Conservation (phyloP, 2,113 vertebrate species). For the Otolemur garnettii region DNA sequence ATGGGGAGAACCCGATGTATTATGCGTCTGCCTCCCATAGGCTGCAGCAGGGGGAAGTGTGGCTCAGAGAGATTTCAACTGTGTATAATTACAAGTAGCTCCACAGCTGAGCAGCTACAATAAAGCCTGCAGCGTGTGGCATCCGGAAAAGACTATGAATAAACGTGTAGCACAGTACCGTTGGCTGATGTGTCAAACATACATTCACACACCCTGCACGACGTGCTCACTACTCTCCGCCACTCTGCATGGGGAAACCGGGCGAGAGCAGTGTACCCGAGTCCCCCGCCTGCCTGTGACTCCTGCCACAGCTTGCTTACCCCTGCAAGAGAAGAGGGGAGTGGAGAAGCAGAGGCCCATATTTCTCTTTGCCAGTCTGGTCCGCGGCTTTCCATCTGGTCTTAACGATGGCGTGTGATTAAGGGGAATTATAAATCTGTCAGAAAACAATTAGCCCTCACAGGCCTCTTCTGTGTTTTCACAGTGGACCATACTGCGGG, state of each 20-base stretch:
- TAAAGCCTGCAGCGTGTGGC: background rate
- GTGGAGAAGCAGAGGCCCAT: background rate
- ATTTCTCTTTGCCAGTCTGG: slow-evolving; percentile 8
- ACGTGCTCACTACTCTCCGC: background rate
- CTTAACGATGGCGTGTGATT: slow-evolving; percentile 51
- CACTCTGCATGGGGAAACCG: background rate
- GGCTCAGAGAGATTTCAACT: slow-evolving; percentile 63
- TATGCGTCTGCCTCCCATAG: slow-evolving; percentile 19
- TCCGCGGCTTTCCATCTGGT: slow-evolving; percentile 33
- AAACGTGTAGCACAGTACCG: background rate
- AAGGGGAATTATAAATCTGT: slow-evolving; percentile 65
- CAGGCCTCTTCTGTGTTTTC: slow-evolving; percentile 19
- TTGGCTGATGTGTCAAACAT: background rate
- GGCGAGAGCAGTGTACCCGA: background rate
- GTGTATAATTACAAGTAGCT: slow-evolving; percentile 65
- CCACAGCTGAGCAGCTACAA: slow-evolving; percentile 41
- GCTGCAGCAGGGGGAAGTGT: slow-evolving; percentile 34
- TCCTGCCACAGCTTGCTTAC: background rate
- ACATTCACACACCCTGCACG: background rate
- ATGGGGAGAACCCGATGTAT: slow-evolving; percentile 46
- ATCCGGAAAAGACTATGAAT: background rate
- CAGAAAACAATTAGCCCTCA: slow-evolving; percentile 66
- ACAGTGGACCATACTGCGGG: background rate
- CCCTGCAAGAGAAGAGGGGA: background rate
- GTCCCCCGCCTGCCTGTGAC: background rate